Conservation (phyloP, 2,113 vertebrate genomes). For the Ciconia maguari region DNA sequence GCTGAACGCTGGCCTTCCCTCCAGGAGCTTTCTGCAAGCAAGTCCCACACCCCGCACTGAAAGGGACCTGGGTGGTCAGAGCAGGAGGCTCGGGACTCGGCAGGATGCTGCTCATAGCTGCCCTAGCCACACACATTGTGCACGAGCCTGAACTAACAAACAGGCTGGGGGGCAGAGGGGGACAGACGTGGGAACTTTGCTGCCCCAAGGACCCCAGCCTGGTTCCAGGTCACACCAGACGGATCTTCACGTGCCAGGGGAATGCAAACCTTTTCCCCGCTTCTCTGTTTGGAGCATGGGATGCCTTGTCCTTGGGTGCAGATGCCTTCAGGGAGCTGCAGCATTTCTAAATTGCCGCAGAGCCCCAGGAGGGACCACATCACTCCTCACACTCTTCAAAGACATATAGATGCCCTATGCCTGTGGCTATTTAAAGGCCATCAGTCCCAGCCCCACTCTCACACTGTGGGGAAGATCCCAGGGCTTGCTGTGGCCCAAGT, state of each 20-base stretch:
- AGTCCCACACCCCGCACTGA: fast-evolving
- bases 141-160: not conserved
- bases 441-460: not conserved
- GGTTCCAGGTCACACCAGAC: not conserved
- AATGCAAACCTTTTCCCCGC: not conserved
- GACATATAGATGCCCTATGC: not conserved
- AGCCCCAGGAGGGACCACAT: not conserved
- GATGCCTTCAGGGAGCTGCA: not conserved
- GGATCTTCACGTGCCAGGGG: not conserved
- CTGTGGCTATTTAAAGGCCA: not conserved
- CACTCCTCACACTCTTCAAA: not conserved
- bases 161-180: not conserved
- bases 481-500: not conserved
- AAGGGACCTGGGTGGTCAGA: not conserved
- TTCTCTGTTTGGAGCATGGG: not conserved
- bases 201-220: not conserved
- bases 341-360: not conserved
- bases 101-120: fast-evolving
- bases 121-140: fast-evolving
- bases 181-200: not conserved
- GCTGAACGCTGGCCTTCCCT: not conserved
- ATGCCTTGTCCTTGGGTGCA: not conserved
- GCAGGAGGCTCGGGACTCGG: not conserved
- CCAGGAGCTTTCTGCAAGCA: not conserved
- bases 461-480: not conserved